Conservation (phyloP, 2,888 invertebrate species). For the Pristionchus mayeri region DNA sequence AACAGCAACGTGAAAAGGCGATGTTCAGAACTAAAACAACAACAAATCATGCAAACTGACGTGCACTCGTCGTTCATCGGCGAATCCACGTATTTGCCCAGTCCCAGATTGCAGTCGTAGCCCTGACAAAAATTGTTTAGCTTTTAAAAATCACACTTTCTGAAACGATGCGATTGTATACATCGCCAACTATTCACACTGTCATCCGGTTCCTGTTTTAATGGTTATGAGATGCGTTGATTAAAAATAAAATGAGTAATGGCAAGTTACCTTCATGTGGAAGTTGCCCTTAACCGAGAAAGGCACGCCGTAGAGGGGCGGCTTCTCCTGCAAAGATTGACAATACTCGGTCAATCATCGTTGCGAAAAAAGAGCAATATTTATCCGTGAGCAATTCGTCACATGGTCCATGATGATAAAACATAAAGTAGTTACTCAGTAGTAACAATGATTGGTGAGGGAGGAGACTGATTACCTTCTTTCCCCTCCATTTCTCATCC, state of each 20-base stretch:
- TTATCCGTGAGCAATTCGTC: too few relatives aligned
- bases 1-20: too few relatives aligned
- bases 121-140: slow-evolving; percentile 58
- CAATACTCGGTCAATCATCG: too few relatives aligned
- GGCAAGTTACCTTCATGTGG: slow-evolving; percentile 48
- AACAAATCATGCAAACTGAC: slow-evolving; percentile 54
- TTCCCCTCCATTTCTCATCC: slow-evolving; percentile 50
- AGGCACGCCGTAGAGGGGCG: slow-evolving; percentile 73
- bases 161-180: too few relatives aligned
- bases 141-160: background rate
- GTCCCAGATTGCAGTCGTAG: slow-evolving; percentile 76
- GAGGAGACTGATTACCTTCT: too few relatives aligned
- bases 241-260: background rate
- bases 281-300: slow-evolving; percentile 75
- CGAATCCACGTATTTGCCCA: slow-evolving; percentile 75
- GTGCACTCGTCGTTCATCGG: slow-evolving; percentile 70
- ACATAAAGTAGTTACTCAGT: too few relatives aligned
- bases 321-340: slow-evolving; percentile 63
- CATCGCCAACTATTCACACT: too few relatives aligned
- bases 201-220: too few relatives aligned
- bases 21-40: background rate
- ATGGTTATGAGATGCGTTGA: too few relatives aligned
- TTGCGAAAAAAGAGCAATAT: too few relatives aligned
- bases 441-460: too few relatives aligned
- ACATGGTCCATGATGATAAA: too few relatives aligned